Evolutionary conservation across 2,888 invertebrate genomes (phyloP), one percentile per base, ranked within the genome.

Genomic region (Thelaira solivaga): DNA sequence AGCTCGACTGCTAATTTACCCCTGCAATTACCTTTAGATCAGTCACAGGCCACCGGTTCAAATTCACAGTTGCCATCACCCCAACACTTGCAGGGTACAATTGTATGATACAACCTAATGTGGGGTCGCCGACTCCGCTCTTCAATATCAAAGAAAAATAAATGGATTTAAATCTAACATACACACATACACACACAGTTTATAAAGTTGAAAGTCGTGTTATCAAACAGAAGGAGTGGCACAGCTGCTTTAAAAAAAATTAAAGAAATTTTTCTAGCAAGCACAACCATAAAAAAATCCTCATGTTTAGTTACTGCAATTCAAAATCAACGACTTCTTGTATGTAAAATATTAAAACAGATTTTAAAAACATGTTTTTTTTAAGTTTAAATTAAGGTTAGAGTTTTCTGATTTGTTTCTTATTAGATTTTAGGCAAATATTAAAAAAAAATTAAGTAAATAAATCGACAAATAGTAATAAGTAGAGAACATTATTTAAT

Each of bases 21-120:
- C 0, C 91, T 93, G 3, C 93, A 93, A 83, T 91, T 92, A 73
- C 87, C 84, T 34, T 85, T 90, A 8, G 82, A 82, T 59, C 82
- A 82, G 55, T 86, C 89, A 7, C 85, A 84, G 81, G 82, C 47
- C 81, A 81, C 61, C n/a, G 55, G 74, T 10, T 85, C 90, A 31
- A 89, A 90, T 68, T 72, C 85, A 45, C 86, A 84, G 71, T 82
- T 80, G 79, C 85, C 86, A 81, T 90, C 86, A 77, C 90, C 94
- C 16, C 94, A 94, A 87, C 94, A 94, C 86, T 90, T 95, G 80
- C 96, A 96, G 90, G 96, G 96, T 83, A 96, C 96, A 87, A 95
- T 96, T 90, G 96, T 96, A 95, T 96, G 95, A 96, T 96, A 96
- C 92, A 93, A 95, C 92, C 94, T 95, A 80, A 95, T 95, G 95